Percentiles rank a stretch among this genome's conserved stretches.
phyloP scores from a whole-genome alignment of 1,140 invertebrate genomes.

The Zaprionus ornatus region DNA sequence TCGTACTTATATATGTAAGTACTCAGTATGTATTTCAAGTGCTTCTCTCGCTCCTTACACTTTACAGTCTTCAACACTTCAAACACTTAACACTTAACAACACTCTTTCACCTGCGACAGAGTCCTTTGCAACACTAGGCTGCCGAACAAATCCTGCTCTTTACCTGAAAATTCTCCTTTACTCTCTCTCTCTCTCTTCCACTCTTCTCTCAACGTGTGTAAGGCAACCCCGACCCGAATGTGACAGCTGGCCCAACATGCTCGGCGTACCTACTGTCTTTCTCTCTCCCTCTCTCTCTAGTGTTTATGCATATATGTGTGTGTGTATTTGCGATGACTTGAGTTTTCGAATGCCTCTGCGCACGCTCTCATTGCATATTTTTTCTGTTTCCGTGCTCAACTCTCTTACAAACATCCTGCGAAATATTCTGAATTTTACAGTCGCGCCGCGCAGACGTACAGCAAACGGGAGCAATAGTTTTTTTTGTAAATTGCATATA shows the following conservation, averaged over 20 bases:
- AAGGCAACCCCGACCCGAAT: constrained; percentile 28
- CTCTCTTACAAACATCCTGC: constrained; percentile 27
- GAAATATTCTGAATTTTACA: constrained; percentile 38
- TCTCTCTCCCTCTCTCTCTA: background rate
- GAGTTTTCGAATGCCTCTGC: constrained; percentile 45
- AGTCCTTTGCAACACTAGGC: constrained; percentile 20
- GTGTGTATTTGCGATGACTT: constrained; percentile 9
- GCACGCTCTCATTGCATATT: constrained; percentile 42
- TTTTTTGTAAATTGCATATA: background rate
- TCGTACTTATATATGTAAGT: background rate
- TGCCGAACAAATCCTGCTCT: background rate
- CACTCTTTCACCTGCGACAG: constrained; percentile 23
- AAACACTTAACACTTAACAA: constrained; percentile 28
- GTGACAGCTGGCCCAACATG: constrained; percentile 49
- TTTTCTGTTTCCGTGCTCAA: constrained; percentile 4
- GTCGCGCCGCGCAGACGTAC: constrained; percentile 67
- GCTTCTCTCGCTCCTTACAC: constrained; percentile 8
- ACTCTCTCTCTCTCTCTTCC: background rate
- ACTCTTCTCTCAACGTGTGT: background rate
- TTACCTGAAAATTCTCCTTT: constrained; percentile 51
- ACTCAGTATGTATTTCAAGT: constrained; percentile 44
- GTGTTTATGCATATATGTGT: background rate
- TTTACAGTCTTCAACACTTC: background rate
- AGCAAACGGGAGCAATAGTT: background rate
- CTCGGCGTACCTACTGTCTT: background rate